Evolutionary conservation across 2,113 vertebrate genomes (phyloP).

Genomic region (Trichechus manatus): DNA sequence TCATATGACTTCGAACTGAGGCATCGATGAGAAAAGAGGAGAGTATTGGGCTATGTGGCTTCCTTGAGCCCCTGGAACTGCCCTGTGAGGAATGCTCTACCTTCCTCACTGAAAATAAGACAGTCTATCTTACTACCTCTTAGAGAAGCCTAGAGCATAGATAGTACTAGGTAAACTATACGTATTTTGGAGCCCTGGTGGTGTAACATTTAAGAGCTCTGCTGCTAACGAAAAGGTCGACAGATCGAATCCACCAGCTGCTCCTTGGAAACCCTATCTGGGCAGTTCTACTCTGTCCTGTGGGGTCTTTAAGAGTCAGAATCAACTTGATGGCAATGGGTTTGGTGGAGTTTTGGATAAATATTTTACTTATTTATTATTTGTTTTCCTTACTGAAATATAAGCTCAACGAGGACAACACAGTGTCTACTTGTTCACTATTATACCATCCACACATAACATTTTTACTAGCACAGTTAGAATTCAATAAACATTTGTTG

Average conservation of each 20-base stretch:
- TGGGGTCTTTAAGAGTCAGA: no score
- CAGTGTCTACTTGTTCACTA: not conserved
- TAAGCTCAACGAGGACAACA: not conserved
- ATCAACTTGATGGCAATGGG: no score
- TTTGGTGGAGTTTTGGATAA: not conserved
- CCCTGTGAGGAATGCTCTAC: not conserved
- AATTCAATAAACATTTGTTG: not conserved
- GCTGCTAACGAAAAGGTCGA: no score
- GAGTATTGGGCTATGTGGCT: accelerated
- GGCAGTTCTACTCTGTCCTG: no score
- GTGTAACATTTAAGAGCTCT: no score
- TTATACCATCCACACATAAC: not conserved
- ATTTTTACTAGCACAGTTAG: not conserved
- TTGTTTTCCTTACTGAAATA: not conserved
- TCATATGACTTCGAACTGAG: not conserved
- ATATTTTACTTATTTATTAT: not conserved
- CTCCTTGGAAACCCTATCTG: no score
- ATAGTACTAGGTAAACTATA: not conserved
- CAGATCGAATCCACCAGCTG: no score
- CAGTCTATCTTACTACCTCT: not conserved
- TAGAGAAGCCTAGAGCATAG: not conserved
- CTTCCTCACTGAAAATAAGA: not conserved
- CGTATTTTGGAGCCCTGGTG: no score
- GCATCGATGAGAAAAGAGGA: not conserved
- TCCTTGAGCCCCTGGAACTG: no score